phyloP scores from a whole-genome alignment of 2,888 invertebrate genomes.

The Andricus quercusramuli region DNA sequence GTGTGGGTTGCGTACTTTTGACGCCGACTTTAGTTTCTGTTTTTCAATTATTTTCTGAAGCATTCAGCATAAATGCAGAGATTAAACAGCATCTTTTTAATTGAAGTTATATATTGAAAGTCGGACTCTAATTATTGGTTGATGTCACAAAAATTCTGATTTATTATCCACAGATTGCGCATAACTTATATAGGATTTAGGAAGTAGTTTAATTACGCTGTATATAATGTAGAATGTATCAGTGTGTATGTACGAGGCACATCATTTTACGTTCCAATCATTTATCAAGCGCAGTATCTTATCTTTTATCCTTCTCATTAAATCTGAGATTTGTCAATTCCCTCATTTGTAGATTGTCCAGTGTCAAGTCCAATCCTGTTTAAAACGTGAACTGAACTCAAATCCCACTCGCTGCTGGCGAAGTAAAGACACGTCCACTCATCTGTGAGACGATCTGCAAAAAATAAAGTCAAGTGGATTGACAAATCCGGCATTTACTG shows the following conservation, averaged over 20 bases:
- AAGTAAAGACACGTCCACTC: neutral
- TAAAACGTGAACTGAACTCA: conserved; percentile 9
- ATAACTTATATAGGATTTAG: conserved; percentile 26
- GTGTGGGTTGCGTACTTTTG: no score
- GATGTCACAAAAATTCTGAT: conserved; percentile 17
- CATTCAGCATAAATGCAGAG: neutral
- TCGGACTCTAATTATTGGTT: conserved; percentile 12
- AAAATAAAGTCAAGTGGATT: conserved; percentile 18
- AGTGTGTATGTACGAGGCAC: neutral
- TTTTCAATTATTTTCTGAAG: conserved; percentile 19
- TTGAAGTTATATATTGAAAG: neutral
- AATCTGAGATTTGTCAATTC: conserved; percentile 19
- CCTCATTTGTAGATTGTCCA: neutral
- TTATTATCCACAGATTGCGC: conserved; percentile 12
- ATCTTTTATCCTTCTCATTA: conserved; percentile 34
- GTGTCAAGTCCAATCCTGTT: neutral
- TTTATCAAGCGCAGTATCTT: conserved; percentile 25
- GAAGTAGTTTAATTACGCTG: conserved; percentile 6
- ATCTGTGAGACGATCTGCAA: neutral
- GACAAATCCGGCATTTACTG: conserved; percentile 11
- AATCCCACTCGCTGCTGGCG: neutral
- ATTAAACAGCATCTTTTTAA: neutral
- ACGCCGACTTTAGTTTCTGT: conserved; percentile 19
- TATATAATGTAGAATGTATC: neutral
- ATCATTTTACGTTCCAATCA: neutral